A percentile compares a stretch with the other conserved stretches of the same genome.
These are phyloP conservation scores for Harmothoe impar DNA, from an alignment of 2,888 invertebrate species.

Conservation along the genomic window DNA sequence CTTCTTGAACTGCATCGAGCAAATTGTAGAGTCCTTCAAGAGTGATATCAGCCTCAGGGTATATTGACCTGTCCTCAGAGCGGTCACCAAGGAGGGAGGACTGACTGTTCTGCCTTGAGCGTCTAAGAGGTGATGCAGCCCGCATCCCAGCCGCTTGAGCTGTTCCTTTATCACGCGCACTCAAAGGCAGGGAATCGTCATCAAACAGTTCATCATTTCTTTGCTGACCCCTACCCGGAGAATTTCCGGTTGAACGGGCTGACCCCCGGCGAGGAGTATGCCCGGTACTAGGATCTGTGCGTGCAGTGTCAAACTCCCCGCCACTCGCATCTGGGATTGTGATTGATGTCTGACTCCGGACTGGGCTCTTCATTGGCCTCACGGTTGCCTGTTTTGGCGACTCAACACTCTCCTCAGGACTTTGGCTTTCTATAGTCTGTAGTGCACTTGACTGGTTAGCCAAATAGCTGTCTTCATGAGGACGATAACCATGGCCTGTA, in stretches of 20 bases:
- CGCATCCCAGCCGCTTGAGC: neutral
- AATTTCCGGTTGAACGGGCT: neutral
- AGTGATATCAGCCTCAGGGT: conserved; percentile 65
- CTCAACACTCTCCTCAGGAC: conserved; percentile 37
- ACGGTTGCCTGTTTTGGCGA: conserved; percentile 49
- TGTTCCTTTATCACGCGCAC: neutral
- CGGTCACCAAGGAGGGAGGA: conserved; percentile 13
- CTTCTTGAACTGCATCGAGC: conserved; percentile 63
- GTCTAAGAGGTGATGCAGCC: neutral
- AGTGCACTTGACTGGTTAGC: neutral
- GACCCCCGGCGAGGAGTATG: neutral
- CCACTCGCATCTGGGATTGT: neutral
- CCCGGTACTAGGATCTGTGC: neutral
- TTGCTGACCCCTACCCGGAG: neutral
- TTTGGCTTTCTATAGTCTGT: conserved; percentile 33
- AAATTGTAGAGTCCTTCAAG: conserved; percentile 65
- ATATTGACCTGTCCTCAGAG: conserved; percentile 53
- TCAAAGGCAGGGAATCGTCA: conserved; percentile 5
- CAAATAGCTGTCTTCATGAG: neutral
- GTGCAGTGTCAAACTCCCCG: neutral
- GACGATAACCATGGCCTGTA: neutral
- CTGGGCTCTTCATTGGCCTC: neutral
- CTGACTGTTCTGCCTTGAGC: conserved; percentile 49
- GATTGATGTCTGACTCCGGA: neutral
- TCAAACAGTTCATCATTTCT: neutral